Evolutionary conservation across 2,888 invertebrate species (phyloP).

Genomic region (Alloscopus bannaensis): DNA sequence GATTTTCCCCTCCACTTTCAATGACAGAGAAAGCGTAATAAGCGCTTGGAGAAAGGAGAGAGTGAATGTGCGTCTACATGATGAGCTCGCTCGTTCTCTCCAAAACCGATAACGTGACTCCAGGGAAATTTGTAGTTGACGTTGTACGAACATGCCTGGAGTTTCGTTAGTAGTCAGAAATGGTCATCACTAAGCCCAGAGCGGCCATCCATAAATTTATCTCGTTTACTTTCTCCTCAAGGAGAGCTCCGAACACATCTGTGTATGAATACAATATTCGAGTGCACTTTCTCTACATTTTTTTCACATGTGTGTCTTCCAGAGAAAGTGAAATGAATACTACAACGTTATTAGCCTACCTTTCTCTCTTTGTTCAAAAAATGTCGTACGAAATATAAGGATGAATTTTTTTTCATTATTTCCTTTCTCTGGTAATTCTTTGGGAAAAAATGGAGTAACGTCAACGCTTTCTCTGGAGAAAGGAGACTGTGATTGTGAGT

Average conservation of each 20-base stretch:
- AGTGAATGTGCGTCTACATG: constrained; percentile 26
- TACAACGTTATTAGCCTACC: too few species aligned
- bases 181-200: constrained; percentile 69
- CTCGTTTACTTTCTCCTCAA: constrained; percentile 60
- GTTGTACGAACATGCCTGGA: constrained; percentile 59
- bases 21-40: constrained; percentile 38
- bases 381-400: too few species aligned
- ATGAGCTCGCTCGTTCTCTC: constrained; percentile 48
- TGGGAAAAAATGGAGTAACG: too few species aligned
- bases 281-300: not conserved
- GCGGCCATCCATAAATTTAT: constrained; percentile 68
- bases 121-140: constrained; percentile 68
- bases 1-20: constrained; percentile 46
- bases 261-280: constrained; percentile 32
- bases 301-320: too few species aligned
- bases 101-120: constrained; percentile 69
- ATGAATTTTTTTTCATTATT: too few species aligned
- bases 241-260: constrained; percentile 50
- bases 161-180: constrained; percentile 70
- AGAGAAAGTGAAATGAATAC: too few species aligned
- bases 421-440: too few species aligned
- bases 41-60: constrained; percentile 12
- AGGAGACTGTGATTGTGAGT: too few species aligned
- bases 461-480: too few species aligned
- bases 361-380: too few species aligned